Conservation (phyloP, 2,888 invertebrate species). For the Mesorhabditis sp. region DNA sequence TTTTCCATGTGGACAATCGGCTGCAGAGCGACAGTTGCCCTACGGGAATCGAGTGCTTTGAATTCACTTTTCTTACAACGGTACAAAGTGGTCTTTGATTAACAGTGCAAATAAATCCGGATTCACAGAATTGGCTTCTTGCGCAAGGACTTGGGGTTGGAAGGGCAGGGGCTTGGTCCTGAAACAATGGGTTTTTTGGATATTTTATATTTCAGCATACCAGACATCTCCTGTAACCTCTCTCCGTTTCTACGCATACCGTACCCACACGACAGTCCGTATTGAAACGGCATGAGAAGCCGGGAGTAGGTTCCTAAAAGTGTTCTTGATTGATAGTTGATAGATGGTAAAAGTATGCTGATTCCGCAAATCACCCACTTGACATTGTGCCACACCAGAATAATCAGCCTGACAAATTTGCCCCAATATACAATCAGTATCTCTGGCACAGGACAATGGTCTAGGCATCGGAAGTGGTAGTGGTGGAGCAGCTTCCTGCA, state of each 20-base stretch:
- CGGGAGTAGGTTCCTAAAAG: no score
- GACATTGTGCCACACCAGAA: background rate
- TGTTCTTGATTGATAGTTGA: no score
- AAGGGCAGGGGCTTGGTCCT: background rate
- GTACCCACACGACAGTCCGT: background rate
- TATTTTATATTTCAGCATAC: background rate
- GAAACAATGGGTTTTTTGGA: background rate
- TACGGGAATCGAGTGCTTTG: background rate
- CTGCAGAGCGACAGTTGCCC: background rate
- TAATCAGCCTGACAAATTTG: background rate
- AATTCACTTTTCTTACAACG: background rate
- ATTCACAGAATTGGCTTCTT: background rate
- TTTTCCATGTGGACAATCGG: background rate
- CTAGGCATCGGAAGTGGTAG: background rate
- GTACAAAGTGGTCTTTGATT: background rate
- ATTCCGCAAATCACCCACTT: background rate
- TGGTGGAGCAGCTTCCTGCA: background rate
- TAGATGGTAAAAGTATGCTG: no score
- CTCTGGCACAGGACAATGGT: background rate
- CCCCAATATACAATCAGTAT: background rate
- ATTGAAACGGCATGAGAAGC: background rate
- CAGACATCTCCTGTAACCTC: background rate
- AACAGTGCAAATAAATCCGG: background rate
- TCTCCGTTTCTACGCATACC: background rate
- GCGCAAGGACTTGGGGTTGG: background rate